Percentiles rank a stretch among this genome's conserved stretches.
phyloP scores from a whole-genome alignment of 2,888 invertebrate genomes.

The Drosophila conformis region DNA sequence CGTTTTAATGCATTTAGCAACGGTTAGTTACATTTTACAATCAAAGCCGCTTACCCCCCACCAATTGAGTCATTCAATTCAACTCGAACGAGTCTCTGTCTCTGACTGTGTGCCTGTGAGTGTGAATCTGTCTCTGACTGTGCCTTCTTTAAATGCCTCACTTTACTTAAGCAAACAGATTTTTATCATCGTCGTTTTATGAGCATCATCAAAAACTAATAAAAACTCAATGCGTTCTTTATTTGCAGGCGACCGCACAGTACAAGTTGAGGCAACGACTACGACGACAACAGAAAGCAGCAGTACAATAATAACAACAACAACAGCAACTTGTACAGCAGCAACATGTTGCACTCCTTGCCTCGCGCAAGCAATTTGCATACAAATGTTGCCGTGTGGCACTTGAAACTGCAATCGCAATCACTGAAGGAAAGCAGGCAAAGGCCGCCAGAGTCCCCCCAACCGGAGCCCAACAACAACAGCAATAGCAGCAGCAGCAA shows the following conservation, averaged over 20 bases:
- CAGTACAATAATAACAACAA: constrained; percentile 14
- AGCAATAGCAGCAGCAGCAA: not conserved
- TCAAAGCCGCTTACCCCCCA: constrained; percentile 23
- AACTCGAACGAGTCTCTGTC: constrained; percentile 21
- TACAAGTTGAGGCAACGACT: constrained; percentile 17
- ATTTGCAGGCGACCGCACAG: constrained; percentile 73
- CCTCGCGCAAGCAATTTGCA: constrained; percentile 72
- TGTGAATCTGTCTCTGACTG: constrained; percentile 8
- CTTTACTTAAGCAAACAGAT: constrained; percentile 79
- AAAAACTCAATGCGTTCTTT: constrained; percentile 81
- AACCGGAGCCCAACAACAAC: constrained; percentile 1
- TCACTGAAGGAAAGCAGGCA: constrained; percentile 43
- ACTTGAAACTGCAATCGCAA: constrained; percentile 69
- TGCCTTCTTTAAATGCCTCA: constrained; percentile 69
- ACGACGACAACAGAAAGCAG: constrained; percentile 11
- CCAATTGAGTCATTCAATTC: constrained; percentile 41
- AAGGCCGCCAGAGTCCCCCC: not conserved
- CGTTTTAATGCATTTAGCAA: constrained; percentile 73
- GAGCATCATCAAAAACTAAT: constrained; percentile 80
- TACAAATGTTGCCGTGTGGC: constrained; percentile 80
- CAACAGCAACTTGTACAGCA: constrained; percentile 26
- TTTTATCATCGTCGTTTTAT: constrained; percentile 79
- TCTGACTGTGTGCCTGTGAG: not conserved
- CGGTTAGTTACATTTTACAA: constrained; percentile 66
- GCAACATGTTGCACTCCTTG: constrained; percentile 78